Evolutionary conservation across 2,113 vertebrate species (phyloP), one percentile per base, ranked within the genome.

Genomic region (Tragelaphus imberbis): DNA sequence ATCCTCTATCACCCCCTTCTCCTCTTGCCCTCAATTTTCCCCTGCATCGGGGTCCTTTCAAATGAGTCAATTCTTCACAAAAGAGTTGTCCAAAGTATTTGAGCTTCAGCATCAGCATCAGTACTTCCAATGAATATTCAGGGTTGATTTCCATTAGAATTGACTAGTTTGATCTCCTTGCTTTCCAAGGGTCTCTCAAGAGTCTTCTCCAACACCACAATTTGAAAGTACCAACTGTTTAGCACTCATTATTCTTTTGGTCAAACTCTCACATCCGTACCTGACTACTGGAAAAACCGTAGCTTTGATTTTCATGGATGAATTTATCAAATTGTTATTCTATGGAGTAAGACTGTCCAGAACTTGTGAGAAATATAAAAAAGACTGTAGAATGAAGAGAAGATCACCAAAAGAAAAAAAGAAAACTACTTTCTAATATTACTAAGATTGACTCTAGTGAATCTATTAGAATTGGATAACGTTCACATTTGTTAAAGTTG

Each of bases 401-500:
- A 90, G 51, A 75, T 49, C 71, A 10, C 0, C 3, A 97, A 96
- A 96, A 30, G 3, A 47, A 77, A 87, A 36, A 3, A 65, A 86
- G 3, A 40, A 4, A 16, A 4, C 4, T 84, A 53, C 7, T 8
- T 88, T 21, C 44, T 82, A 94, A 36, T 55, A 61, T n/a, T 95
- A 55, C 13, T 17, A 68, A 92, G 17, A 55, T 28, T 59, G 13
- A 89, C 36, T 91, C 19, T 51, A 92, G 36, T 21, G 56, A 82
- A 96, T 19, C 11, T 84, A 5, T 36, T 75, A 68, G 33, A 87
- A 61, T 10, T 59, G 21, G 16, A 21, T 84, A 59, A 27, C 7
- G 25, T 96, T 84, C 36, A 81, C 15, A 87, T 81, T 65, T 79
- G 65, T 87, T 65, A 44, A 92, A 88, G 28, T 77, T 96, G 79